Conservation (phyloP, 2,888 invertebrate species). For the Serrognathus titanus region DNA sequence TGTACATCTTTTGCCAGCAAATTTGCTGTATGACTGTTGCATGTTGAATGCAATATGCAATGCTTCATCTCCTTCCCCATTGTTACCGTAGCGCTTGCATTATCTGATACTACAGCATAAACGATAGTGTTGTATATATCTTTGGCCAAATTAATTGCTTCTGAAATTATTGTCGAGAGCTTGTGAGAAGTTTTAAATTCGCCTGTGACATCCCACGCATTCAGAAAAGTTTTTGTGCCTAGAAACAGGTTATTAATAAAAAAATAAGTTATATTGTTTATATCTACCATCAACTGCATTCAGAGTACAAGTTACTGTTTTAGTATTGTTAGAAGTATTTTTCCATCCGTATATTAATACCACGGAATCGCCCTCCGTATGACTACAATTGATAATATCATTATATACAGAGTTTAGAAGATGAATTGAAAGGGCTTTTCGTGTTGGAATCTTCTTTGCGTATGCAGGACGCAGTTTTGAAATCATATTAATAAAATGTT, state of each 20-base stretch:
- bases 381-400: too few relatives aligned
- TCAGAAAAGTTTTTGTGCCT: constrained; percentile 16
- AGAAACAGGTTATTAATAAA: constrained; percentile 12
- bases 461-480: too few relatives aligned
- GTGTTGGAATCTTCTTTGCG: too few relatives aligned
- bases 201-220: constrained; percentile 23
- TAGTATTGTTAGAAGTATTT: constrained; percentile 15
- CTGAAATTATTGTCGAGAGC: too few relatives aligned
- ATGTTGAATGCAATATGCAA: constrained; percentile 20
- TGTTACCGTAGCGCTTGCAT: constrained; percentile 23
- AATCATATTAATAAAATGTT: too few relatives aligned
- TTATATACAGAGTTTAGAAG: too few relatives aligned
- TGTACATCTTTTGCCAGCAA: constrained; percentile 22
- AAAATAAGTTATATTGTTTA: too few relatives aligned
- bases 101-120: constrained; percentile 23
- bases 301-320: constrained; percentile 17
- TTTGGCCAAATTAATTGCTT: constrained; percentile 17
- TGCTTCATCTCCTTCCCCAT: constrained; percentile 20
- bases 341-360: constrained; percentile 23
- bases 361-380: background rate
- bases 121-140: constrained; percentile 15
- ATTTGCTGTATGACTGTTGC: constrained; percentile 21
- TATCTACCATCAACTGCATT: too few relatives aligned
- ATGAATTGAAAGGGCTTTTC: too few relatives aligned
- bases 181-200: constrained; percentile 14